Evolutionary conservation across 2,797 vertebrate species (phyloP), one percentile per base, ranked within the genome.

Genomic region (Danionella dracula): DNA sequence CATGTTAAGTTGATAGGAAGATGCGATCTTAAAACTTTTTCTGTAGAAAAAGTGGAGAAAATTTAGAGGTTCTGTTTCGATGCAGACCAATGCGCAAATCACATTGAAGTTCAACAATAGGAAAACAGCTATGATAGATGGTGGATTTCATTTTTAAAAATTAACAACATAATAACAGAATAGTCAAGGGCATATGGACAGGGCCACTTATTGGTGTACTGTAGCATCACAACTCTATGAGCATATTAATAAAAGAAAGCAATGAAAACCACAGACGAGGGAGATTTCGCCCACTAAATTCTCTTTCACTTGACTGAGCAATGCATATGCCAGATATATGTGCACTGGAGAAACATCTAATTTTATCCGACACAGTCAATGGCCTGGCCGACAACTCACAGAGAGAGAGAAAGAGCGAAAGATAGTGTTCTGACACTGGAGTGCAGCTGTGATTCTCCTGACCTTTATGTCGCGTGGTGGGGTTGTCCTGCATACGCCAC

Each of bases 311-410:
- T 37, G 50, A 23, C 49, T 40, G 42, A 65, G 61, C 69, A 19
- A 55, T 62, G 51, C 45, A 76, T 65, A 70, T 75, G 76, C 71
- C 69, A 27, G 16, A 69, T 27, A 23, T 51, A 40, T 62, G 44
- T 67, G 76, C 65, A 68, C 83, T 82, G 75, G 66, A 78, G 82
- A 82, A 83, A 82, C 69, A 76, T 81, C 83, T 86, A 83, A 83
- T 84, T 87, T 87, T 86, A 85, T 87, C 81, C 80, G 84, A 85
- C 85, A 87, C 81, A 82, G 83, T 86, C 82, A 86, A 84, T 76
- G 83, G 79, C 75, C 13, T n/a, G 12, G 45, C 27, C 65, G 66
- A 45, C 61, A 34, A 42, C 65, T 44, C 23, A 73, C 75, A 76
- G 75, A 72, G 63, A 61, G 11, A 17, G 76, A 74, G 76, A 76